phyloP scores from a whole-genome alignment of 2,888 invertebrate species.

The Macrosiphum euphorbiae region DNA sequence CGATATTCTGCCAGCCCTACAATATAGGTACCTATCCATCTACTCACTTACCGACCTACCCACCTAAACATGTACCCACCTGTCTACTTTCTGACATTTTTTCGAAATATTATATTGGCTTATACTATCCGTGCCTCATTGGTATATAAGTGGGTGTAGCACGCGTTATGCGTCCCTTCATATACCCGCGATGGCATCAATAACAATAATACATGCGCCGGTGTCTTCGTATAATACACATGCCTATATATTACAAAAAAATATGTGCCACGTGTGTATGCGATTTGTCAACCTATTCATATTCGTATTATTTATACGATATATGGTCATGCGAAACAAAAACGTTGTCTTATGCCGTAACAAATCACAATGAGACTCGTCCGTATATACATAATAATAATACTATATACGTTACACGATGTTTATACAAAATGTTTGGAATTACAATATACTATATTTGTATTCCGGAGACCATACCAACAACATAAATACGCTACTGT shows the following conservation, averaged over 20 bases:
- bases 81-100: background rate
- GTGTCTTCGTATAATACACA: background rate
- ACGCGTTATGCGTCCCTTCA: background rate
- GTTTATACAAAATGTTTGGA: background rate
- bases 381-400: background rate
- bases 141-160: background rate
- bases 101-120: background rate
- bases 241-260: background rate
- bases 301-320: background rate
- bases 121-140: background rate
- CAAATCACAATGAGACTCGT: background rate
- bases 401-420: background rate
- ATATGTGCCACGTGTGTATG: background rate
- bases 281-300: conserved; percentile 5
- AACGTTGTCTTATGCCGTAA: conserved; percentile 1
- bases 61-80: background rate
- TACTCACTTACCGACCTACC: background rate
- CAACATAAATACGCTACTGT: background rate
- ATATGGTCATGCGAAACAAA: conserved; percentile 1
- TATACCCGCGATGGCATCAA: background rate
- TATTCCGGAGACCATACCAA: background rate
- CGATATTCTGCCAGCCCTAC: background rate
- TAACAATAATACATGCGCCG: background rate
- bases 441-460: background rate
- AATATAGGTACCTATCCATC: background rate